Evolutionary conservation across 1,140 invertebrate genomes (phyloP).

Genomic region (Eurytemora carolleeae): DNA sequence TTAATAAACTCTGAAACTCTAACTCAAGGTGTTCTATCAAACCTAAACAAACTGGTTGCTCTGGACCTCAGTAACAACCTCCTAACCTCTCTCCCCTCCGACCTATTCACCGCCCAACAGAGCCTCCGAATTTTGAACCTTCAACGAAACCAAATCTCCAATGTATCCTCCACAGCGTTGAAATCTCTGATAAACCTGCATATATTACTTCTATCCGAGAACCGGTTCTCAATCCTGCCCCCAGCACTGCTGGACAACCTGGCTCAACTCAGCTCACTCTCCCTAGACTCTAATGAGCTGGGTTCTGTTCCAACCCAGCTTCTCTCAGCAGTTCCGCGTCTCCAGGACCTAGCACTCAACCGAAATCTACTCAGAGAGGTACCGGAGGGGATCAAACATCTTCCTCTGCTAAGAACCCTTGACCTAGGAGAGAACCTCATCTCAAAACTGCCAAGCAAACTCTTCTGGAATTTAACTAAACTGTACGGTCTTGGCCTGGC

Average conservation of each 20-base stretch:
- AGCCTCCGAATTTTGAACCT: too few species aligned
- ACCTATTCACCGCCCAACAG: too few species aligned
- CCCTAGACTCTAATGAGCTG: slow-evolving; percentile 55
- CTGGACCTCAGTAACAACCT: not conserved
- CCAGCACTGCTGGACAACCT: slow-evolving; percentile 53
- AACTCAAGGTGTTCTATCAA: too few species aligned
- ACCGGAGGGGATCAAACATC: slow-evolving; percentile 48
- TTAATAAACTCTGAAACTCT: too few species aligned
- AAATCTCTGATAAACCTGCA: slow-evolving; percentile 44
- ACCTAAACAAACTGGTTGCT: not conserved
- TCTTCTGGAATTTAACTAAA: slow-evolving; percentile 37
- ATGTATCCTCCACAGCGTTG: too few species aligned
- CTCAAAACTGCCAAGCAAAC: slow-evolving; percentile 51
- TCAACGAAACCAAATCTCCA: too few species aligned
- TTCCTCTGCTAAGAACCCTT: slow-evolving; percentile 49
- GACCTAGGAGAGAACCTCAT: slow-evolving; percentile 63
- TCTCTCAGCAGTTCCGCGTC: slow-evolving; percentile 26
- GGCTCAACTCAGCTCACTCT: slow-evolving; percentile 50
- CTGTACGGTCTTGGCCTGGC: slow-evolving; percentile 61
- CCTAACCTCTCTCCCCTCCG: too few species aligned
- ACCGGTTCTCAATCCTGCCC: slow-evolving; percentile 52
- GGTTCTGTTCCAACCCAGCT: slow-evolving; percentile 52
- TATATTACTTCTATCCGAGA: slow-evolving; percentile 55
- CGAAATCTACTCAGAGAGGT: slow-evolving; percentile 50
- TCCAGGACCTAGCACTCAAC: slow-evolving; percentile 58